These are phyloP conservation scores for Macaria notata DNA, from an alignment of 2,888 invertebrate genomes.

Conservation along the genomic window DNA sequence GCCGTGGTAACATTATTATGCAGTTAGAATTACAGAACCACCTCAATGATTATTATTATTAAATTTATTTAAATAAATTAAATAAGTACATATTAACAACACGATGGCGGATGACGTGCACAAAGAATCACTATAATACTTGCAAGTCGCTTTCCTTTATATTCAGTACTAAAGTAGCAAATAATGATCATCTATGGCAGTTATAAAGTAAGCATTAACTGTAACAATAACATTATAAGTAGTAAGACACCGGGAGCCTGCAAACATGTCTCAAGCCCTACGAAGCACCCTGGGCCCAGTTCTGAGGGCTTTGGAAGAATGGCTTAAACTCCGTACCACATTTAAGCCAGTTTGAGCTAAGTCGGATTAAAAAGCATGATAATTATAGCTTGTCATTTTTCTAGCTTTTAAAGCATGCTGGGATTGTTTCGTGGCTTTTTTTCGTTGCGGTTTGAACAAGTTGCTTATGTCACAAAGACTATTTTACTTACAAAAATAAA, in stretches of 20 bases:
- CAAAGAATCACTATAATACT: too few relatives aligned
- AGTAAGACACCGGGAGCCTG: constrained; percentile 34
- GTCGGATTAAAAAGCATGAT: constrained; percentile 58
- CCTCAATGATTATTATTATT: too few relatives aligned
- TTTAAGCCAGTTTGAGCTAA: constrained; percentile 58
- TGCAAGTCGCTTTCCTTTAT: too few relatives aligned
- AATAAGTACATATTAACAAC: too few relatives aligned
- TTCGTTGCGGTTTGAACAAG: too few relatives aligned
- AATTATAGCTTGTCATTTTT: constrained; percentile 57
- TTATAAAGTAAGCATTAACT: constrained; percentile 10
- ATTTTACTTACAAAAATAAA: background rate
- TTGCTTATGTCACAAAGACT: background rate
- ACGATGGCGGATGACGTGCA: too few relatives aligned
- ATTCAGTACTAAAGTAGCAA: too few relatives aligned
- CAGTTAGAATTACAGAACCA: too few relatives aligned
- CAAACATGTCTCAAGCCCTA: constrained; percentile 51
- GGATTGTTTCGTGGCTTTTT: background rate
- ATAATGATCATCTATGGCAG: too few relatives aligned
- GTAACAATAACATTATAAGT: constrained; percentile 23
- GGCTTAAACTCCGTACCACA: constrained; percentile 66
- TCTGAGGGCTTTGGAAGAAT: constrained; percentile 55
- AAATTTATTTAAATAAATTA: too few relatives aligned
- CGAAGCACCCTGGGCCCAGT: constrained; percentile 54
- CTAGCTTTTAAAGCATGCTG: constrained; percentile 9
- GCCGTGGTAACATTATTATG: too few relatives aligned